Percentiles rank a stretch among this genome's conserved stretches.
Evolutionary conservation across 1,140 invertebrate species (phyloP).

Genomic region (Prorops nasuta): DNA sequence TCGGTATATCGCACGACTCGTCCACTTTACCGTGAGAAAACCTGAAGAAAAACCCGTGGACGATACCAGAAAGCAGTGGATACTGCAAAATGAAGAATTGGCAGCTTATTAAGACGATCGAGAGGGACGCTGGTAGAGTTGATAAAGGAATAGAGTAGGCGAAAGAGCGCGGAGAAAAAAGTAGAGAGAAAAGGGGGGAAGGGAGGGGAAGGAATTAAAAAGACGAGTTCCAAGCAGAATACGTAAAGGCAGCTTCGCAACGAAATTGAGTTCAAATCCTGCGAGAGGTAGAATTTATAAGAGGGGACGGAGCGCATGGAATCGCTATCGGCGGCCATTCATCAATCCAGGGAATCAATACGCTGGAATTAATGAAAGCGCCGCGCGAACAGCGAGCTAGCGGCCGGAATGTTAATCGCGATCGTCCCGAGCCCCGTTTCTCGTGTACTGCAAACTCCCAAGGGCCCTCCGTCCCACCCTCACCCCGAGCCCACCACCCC

Average conservation of each 20-base stretch:
- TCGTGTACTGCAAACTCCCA: constrained; percentile 50
- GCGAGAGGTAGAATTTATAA: constrained; percentile 46
- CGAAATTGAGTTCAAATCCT: constrained; percentile 47
- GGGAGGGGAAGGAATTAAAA: constrained; percentile 7
- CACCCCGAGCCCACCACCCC: constrained; percentile 24
- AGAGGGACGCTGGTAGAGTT: too few species aligned
- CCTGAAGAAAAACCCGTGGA: too few species aligned
- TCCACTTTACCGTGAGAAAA: too few species aligned
- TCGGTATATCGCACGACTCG: too few species aligned
- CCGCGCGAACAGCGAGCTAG: constrained; percentile 57
- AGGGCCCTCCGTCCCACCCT: constrained; percentile 32
- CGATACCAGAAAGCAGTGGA: too few species aligned
- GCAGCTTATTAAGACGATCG: too few species aligned
- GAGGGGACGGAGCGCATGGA: constrained; percentile 44
- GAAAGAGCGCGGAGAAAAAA: not conserved
- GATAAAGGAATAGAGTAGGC: too few species aligned
- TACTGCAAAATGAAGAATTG: too few species aligned
- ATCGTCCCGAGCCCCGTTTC: constrained; percentile 52
- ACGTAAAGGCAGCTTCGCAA: constrained; percentile 21
- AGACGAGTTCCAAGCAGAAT: constrained; percentile 11
- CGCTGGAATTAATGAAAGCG: constrained; percentile 60
- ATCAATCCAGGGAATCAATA: constrained; percentile 59
- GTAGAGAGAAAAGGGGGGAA: not conserved
- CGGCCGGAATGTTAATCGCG: constrained; percentile 59
- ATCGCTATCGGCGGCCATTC: constrained; percentile 58